Base-by-base conservation (phyloP, 2,888 invertebrate species). In the Oconnorella tubifera region DNA sequence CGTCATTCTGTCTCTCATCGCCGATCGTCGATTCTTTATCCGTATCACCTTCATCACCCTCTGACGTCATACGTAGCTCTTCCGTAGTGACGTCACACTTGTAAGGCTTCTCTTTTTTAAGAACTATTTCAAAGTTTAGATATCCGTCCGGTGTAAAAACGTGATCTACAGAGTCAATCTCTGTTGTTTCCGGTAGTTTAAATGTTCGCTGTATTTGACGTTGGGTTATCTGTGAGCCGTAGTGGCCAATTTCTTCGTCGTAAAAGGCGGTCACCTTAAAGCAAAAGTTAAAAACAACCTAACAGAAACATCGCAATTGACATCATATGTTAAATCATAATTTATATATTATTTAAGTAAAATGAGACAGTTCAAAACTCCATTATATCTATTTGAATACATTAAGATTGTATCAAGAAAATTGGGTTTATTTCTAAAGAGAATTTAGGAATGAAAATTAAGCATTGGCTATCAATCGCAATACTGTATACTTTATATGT, bases 241-340 rank as follows among this genome's bases (percentile, higher is more conserved):
- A 72, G 53, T 70, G 63, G 3, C 71, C 72, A 27, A 69, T 57
- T 27, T 67, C 67, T n/a, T 57, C 72, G 56, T 68, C 68, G 56
- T 72, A 72, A 2, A 49, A 53, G 19, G 72, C 72, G n/a, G 33
- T 53, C 49, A 72, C 59, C 29, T n/a, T 28, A 10, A 51, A 6
- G 56, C 53, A 25, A 53, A n/a, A n/a, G 48, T 48, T 14, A 14
- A 14, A 48, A n/a, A 48, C 14, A n/a, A 48, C 14, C 19, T 48
- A 14, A 48, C 14, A 14, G 48, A 48, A n/a, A 48, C 14, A 48
- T 48, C 48, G 48, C 14, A 48, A 48, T 14, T 48, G 14, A 14
- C 14, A n/a, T 48, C 19, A 14, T 48, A n/a, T n/a, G n/a, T n/a
- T n/a, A n/a, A n/a, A n/a, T 40, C 40, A 40, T 40, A 40, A 40